phyloP scores from a whole-genome alignment of 2,888 invertebrate genomes.

The Drepanosiphum platanoidis region DNA sequence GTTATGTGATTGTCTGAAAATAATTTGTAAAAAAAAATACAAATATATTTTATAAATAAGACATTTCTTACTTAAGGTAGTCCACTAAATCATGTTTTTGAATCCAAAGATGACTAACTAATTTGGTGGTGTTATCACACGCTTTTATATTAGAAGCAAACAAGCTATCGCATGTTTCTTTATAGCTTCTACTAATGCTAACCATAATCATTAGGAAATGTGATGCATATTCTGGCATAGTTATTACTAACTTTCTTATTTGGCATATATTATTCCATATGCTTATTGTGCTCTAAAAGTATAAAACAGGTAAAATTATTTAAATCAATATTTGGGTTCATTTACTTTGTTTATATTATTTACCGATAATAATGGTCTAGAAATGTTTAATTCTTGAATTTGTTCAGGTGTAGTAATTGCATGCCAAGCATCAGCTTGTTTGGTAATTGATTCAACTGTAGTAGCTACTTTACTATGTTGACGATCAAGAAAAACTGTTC shows the following conservation, averaged over 20 bases:
- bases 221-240: conserved; percentile 79
- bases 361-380: conserved; percentile 76
- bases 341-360: conserved; percentile 30
- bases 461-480: conserved; percentile 75
- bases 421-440: conserved; percentile 82
- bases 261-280: conserved; percentile 77
- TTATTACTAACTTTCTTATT: conserved; percentile 75
- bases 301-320: not conserved
- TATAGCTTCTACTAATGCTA: conserved; percentile 77
- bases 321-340: not conserved
- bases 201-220: conserved; percentile 79
- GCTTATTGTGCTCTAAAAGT: conserved; percentile 75
- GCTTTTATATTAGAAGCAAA: conserved; percentile 82
- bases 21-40: not conserved
- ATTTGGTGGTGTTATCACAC: conserved; percentile 79
- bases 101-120: conserved; percentile 88
- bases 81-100: conserved; percentile 95
- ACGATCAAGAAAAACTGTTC: conserved; percentile 84
- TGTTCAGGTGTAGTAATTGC: conserved; percentile 77
- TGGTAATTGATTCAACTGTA: conserved; percentile 78
- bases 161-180: conserved; percentile 78
- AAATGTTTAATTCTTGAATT: conserved; percentile 73
- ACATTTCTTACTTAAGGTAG: conserved; percentile 79
- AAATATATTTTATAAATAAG: not conserved
- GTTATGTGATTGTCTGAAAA: conserved; percentile 80